Conservation (phyloP, 2,113 vertebrate species). For the Nannospalax galili region DNA sequence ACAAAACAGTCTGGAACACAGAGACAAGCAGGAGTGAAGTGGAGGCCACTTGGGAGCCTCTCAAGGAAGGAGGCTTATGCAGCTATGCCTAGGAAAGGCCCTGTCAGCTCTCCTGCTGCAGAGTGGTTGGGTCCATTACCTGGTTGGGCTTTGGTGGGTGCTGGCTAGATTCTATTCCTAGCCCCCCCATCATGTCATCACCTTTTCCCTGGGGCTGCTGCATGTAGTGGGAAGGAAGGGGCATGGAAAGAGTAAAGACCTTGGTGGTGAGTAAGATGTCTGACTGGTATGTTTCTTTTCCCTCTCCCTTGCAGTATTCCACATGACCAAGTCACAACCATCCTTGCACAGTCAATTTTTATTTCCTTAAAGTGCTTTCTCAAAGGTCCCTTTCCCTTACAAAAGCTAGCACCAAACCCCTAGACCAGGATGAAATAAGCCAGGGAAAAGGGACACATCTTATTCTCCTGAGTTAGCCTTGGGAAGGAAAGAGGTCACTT, state of each 20-base stretch:
- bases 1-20: conserved; percentile 33
- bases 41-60: conserved; percentile 39
- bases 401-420: conserved; percentile 50
- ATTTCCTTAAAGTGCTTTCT: conserved; percentile 54
- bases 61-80: not conserved
- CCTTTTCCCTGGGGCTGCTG: not conserved
- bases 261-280: not conserved
- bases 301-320: not conserved
- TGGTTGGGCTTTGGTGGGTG: not conserved
- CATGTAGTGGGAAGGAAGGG: not conserved
- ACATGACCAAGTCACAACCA: not conserved
- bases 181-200: not conserved
- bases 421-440: not conserved
- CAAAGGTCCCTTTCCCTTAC: not conserved
- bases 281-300: conserved; percentile 30
- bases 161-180: not conserved
- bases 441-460: not conserved
- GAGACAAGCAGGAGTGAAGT: conserved; percentile 1
- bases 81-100: conserved; percentile 18
- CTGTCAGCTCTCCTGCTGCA: not conserved
- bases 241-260: conserved; percentile 73
- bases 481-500: not conserved
- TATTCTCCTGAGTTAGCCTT: not conserved
- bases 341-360: conserved; percentile 60
- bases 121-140: not conserved